A percentile compares a stretch with the other conserved stretches of the same genome.
Evolutionary conservation across 2,113 vertebrate genomes (phyloP).

Genomic region (Tragelaphus strepsiceros): DNA sequence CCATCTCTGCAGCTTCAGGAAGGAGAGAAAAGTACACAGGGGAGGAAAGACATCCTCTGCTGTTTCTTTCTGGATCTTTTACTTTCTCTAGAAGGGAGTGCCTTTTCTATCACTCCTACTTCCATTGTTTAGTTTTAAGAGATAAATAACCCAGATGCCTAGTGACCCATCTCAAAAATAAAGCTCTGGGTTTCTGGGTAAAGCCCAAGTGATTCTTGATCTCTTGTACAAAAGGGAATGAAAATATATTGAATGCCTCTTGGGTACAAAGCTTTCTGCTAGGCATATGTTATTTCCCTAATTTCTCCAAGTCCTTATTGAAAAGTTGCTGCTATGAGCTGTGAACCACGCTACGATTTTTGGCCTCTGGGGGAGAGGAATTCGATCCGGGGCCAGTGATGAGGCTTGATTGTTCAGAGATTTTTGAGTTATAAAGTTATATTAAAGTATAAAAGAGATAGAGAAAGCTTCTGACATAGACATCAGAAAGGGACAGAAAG

Average conservation of each 20-base stretch:
- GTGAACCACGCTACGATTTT: background rate
- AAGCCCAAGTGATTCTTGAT: background rate
- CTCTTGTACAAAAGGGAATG: background rate
- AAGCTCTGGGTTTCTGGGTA: background rate
- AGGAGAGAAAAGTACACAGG: background rate
- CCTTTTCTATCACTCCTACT: background rate
- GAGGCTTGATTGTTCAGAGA: background rate
- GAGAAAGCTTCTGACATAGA: background rate
- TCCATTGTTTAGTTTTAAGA: slow-evolving; percentile 17
- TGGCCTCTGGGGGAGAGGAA: background rate
- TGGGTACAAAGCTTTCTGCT: background rate
- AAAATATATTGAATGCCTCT: background rate
- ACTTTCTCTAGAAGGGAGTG: background rate
- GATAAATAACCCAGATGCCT: slow-evolving; percentile 10
- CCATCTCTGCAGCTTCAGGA: background rate
- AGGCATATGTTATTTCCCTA: background rate
- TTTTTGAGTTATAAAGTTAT: background rate
- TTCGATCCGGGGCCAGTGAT: background rate
- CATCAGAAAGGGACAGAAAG: background rate
- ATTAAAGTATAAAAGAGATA: background rate
- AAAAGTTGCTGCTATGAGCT: background rate
- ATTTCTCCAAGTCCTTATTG: background rate
- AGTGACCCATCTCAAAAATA: background rate
- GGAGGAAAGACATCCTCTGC: background rate
- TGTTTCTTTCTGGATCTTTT: background rate